Base-by-base conservation (phyloP, 2,113 vertebrate species). In the Podarcis muralis region DNA sequence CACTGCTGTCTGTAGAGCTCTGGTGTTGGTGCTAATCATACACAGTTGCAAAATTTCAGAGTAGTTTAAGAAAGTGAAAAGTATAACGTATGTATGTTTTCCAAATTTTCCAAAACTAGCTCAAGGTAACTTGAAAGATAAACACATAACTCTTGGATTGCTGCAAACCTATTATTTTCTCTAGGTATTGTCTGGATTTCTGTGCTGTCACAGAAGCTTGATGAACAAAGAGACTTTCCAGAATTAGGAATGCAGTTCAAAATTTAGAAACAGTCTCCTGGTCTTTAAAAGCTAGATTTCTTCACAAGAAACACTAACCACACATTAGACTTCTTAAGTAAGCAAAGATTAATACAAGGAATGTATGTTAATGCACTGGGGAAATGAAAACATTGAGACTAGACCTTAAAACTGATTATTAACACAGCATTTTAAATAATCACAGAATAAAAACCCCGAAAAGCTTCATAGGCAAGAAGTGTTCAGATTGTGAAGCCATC, bases 221-320 rank as follows among this genome's bases (percentile, higher is more conserved):
- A 43, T 79, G 43, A 40, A 53, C 32, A 37, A 13, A 75, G 72
- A 37, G 71, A 35, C 68, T 30, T 69, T 40, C 74, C 35, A 40
- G 74, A 76, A 22, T 76, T 40, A 76, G 37, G 37, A 76, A 22
- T 77, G 76, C 25, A 53, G 25, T 27, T 78, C 35, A 53, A 78
- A 79, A 80, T 57, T 18, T n/a, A 80, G 48, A 80, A 30, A 20
- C 9, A 0, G 83, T 85, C 57, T 82, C 69, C 35, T 22, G 6
- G 7, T 87, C 66, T 85, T n/a, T 72, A 2, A 59, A 90, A 90
- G 86, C 1, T 35, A 90, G 43, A 15, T 87, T 74, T 81, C 20
- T 69, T 74, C 69, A 91, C 84, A 92, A 89, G 72, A 90, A 75
- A 2, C 84, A 81, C 0, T 0, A 89, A 57, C 48, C 79, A 90